Conservation (phyloP, 2,113 vertebrate species). For the Sclerurus mexicanus region DNA sequence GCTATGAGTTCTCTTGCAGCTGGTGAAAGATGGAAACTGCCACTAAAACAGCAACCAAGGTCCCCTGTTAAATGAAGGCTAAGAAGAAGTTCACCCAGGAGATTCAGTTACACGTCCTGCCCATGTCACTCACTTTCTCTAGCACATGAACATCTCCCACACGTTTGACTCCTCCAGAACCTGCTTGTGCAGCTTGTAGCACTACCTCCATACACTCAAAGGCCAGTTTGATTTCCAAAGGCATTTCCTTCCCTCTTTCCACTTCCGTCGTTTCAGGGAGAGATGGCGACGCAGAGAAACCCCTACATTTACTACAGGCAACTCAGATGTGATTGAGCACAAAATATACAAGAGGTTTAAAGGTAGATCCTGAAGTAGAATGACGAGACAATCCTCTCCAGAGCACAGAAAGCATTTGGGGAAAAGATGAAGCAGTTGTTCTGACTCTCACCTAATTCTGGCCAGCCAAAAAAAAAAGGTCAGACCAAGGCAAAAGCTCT, state of each 20-base stretch:
- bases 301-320: neutral
- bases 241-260: constrained; percentile 1
- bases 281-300: neutral
- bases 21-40: constrained; percentile 34
- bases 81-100: constrained; percentile 45
- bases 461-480: neutral
- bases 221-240: neutral
- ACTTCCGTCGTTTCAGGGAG: neutral
- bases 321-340: neutral
- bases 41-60: constrained; percentile 36
- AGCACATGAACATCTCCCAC: neutral
- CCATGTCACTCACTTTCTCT: neutral
- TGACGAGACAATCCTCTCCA: neutral
- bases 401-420: neutral
- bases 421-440: neutral
- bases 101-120: neutral
- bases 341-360: neutral
- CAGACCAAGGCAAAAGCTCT: neutral
- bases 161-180: neutral
- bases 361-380: neutral
- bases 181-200: constrained; percentile 23
- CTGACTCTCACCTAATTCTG: neutral
- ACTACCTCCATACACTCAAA: neutral
- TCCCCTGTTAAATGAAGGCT: constrained; percentile 31
- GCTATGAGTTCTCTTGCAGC: constrained; percentile 8